Evolutionary conservation across 2,797 vertebrate genomes (phyloP), one percentile per base, ranked within the genome.

Genomic region (Microctenopoma steveboyesi): DNA sequence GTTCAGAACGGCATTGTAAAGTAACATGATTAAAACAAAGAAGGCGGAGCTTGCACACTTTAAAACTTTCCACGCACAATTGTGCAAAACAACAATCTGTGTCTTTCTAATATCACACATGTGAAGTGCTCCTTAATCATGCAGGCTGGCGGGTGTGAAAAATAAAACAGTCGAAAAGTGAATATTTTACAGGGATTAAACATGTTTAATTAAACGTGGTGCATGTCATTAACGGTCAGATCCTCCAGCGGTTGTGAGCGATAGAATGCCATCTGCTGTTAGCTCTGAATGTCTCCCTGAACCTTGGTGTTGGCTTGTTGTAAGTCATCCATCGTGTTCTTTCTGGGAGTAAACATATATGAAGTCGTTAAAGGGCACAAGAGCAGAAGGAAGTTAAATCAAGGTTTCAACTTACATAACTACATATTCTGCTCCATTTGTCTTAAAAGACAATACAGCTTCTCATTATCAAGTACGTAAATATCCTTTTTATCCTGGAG

Each of bases 221-320:
- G 15, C 15, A 3, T 73, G 64, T 80, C 63, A 67, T 85, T 72
- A 78, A 57, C 62, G 76, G 37, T 43, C 35, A 63, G 76, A 51
- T 75, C 8, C 18, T 74, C 18, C 14, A 10, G 49, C 51, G 5
- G 11, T 48, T 2, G 25, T 25, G 53, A 53, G 64, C 8, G 42
- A 67, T 4, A 43, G 25, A n/a, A 59, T 46, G 70, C 56, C 79
- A 71, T 72, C 77, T 82, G 75, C 74, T 45, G 60, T 84, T 51
- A 62, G 30, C 61, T 25, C 70, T 27, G 39, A 50, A 42, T 33
- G 35, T 61, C 48, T 15, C 30, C 56, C 33, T 48, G 42, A 75
- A 76, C 51, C 61, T 59, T 39, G n/a, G n/a, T 64, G 72, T 59
- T 49, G 64, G 47, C 48, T 62, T 39, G 45, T 39, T 5, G 48